A percentile compares a stretch with the other conserved stretches of the same genome.
Evolutionary conservation across 2,113 vertebrate genomes (phyloP).

Genomic region (Lethenteron reissneri): DNA sequence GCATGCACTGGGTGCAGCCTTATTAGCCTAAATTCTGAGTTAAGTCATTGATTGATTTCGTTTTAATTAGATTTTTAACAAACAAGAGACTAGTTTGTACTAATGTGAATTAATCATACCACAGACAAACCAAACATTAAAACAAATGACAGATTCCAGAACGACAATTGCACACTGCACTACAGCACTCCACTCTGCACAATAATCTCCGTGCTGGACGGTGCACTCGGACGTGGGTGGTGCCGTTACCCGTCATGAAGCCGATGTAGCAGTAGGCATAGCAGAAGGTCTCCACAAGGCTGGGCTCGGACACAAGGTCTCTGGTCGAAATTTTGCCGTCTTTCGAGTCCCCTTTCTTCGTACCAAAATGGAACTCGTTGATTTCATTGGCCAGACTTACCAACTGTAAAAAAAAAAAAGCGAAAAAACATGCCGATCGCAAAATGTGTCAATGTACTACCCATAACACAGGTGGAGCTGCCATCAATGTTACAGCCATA

Average conservation of each 20-base stretch:
- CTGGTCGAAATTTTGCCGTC: slow-evolving; percentile 29
- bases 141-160: no score
- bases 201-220: no score
- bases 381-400: slow-evolving; percentile 65
- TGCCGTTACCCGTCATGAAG: slow-evolving; percentile 42
- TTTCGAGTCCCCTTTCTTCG: slow-evolving; percentile 40
- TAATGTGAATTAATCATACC: no score
- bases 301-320: slow-evolving; percentile 33
- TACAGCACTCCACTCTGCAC: no score
- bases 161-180: no score
- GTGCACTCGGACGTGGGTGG: not conserved
- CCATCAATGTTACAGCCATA: not conserved
- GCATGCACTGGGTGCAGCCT: no score
- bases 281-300: slow-evolving; percentile 37
- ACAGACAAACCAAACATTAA: no score
- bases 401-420: slow-evolving; percentile 25
- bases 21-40: no score
- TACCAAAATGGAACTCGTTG: slow-evolving; percentile 30
- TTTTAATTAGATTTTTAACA: no score
- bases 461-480: not conserved
- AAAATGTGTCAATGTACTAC: not conserved
- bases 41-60: no score
- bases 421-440: not conserved
- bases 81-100: no score
- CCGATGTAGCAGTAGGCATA: slow-evolving; percentile 73